Base-by-base conservation (phyloP, 1,140 invertebrate genomes). In the Propsilocerus akamusi region DNA sequence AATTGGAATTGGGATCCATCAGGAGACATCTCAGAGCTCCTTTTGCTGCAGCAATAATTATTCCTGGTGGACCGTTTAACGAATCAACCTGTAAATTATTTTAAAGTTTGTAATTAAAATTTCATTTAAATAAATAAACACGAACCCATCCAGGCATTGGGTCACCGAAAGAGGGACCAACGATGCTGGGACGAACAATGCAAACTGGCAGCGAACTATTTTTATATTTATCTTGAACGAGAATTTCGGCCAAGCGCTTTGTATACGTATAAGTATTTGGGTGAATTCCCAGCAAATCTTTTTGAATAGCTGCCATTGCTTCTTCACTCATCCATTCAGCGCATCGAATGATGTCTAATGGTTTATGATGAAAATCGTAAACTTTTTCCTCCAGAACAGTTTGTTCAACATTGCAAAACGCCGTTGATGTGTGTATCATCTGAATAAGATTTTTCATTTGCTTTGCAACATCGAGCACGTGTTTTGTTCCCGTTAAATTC, bases 41-140 rank as follows among this genome's bases (percentile, higher is more conserved):
- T 67, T 88, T 89, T 2, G 83, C 84, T 7, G 72, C 77, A 0
- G 72, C 81, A 0, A 79, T 73, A 54, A 82, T 63, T 2, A 83
- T 62, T 2, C 80, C 87, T 51, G 83, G 80, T 0, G 88, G 85
- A 1, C 88, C 88, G 65, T 92, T 92, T 32, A 88, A 70, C 64
- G 86, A 93, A 59, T 94, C 90, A 41, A 92, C 87, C 87, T n/a
- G 10, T 30, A 30, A 30, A 30, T 8, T 12, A 30, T 4, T 3
- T 30, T 12, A 30, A 7, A 30, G 6, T 4, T 12, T 12, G 14
- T 30, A 3, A 30, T 4, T 4, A 30, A 30, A 30, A 12, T 30
- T 3, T 30, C 2, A 30, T 30, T 30, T 30, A n/a, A 30, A 12
- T 3, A 30, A 30, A 30, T n/a, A 12, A 12, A 74, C 54, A 10